Percentiles rank a stretch among this genome's conserved stretches.
These are phyloP conservation scores for Andrena minutula DNA, from an alignment of 2,888 invertebrate species.

Conservation along the genomic window DNA sequence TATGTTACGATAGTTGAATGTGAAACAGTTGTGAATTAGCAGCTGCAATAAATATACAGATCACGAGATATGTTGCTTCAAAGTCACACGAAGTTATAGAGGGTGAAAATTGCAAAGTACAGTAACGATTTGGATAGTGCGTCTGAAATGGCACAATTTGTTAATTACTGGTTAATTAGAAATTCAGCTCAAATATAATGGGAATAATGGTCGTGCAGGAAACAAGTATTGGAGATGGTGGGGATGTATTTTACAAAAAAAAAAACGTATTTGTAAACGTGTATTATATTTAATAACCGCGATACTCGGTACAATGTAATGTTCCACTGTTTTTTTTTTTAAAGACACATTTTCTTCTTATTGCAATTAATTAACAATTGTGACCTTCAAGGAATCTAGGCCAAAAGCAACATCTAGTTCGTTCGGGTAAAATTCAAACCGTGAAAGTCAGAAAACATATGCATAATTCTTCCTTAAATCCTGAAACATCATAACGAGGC, in stretches of 20 bases:
- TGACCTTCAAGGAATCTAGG: neutral
- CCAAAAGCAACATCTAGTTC: neutral
- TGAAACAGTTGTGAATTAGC: too few species aligned
- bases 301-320: neutral
- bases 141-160: too few species aligned
- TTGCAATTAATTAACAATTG: neutral
- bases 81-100: too few species aligned
- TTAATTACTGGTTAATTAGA: too few species aligned
- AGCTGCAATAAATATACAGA: too few species aligned
- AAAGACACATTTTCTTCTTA: neutral
- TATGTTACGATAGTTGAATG: too few species aligned
- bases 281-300: neutral
- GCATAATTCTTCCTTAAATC: neutral
- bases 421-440: neutral
- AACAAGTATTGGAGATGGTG: too few species aligned
- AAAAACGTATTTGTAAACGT: neutral
- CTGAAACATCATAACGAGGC: conserved; percentile 1
- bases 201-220: too few species aligned
- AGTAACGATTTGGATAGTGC: too few species aligned
- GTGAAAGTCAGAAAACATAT: neutral
- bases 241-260: neutral
- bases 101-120: too few species aligned
- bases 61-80: too few species aligned
- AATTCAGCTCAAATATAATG: too few species aligned
- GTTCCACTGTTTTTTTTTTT: neutral